Evolutionary conservation across 35 echinoderm and acorn worm genomes (phyloP), one percentile per base, ranked within the genome.

Genomic region (Patiria miniata): DNA sequence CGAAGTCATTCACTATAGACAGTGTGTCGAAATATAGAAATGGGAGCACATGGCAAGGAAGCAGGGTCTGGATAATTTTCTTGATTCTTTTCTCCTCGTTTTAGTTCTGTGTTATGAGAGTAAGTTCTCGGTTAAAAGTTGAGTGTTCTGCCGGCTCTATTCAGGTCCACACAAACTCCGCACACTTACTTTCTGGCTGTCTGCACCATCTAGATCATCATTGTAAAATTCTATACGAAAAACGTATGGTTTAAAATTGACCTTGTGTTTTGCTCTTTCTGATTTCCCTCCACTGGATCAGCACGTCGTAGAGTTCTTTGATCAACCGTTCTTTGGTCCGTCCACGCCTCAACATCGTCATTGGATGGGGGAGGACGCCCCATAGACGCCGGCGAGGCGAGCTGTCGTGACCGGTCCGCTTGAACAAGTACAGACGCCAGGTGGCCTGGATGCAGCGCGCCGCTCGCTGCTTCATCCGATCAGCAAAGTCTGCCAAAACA

Each of bases 381-480:
- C 23, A 14, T 30, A 26, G 19, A 73, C 65, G 65, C 14, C 23
- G 65, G 16, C 65, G 65, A 32, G 65, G 65, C 26, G 65, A 73
- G 65, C 65, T 73, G 65, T 73, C 65, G 65, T 73, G 23, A 12
- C 87, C 52, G 28, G 17, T 55, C 7, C 39, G n/a, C 18, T 65
- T 30, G 39, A 79, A 40, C 4, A 7, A 1, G 42, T 89, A 79
- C 22, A 89, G 76, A 17, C 78, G 78, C 87, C 87, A 89, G 26
- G 87, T 89, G 33, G 87, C 77, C 22, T 89, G 87, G n/a, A 89
- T 89, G 78, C 87, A 89, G 22, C 78, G 33, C 1, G 87, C 87
- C 12, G 87, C 87, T 16, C 26, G 42, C 19, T 89, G 79, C 58
- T 82, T 81, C 26, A 73, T 8, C 65, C 1, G 65, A 36, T 73